Base-by-base conservation (phyloP, 2,888 invertebrate genomes). In the Oligia latruncula region DNA sequence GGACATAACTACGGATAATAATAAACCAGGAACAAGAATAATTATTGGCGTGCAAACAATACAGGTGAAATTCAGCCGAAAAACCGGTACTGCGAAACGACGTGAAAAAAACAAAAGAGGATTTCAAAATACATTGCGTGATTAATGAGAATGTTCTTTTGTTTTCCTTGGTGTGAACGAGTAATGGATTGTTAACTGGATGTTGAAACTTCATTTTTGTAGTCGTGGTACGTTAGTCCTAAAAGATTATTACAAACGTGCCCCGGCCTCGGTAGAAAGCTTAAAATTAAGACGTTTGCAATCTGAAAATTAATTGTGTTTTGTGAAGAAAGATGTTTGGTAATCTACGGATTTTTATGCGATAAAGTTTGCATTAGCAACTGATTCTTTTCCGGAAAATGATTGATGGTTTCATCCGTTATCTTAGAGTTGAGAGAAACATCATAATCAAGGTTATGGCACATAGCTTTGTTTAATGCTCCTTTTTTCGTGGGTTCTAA, bases 161-260 rank as follows among this genome's bases (percentile, higher is more conserved):
- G 40, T 70, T 67, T 82, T 68, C 55, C 23, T 58, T 67, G 55
- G 52, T 68, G 23, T 49, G 13, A 83, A 49, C 65, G 62, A 43
- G 83, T 80, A 80, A 83, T 86, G 84, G 84, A 83, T 83, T 62
- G 49, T 64, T 73, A 80, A 73, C 81, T 60, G 13, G 35, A 49
- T 43, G 8, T n/a, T 23, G 46, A 20, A 66, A 70, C 62, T 23
- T 40, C 9, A 49, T 77, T 74, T 65, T 67, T 55, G 64, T 43
- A 35, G 66, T 64, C 64, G 23, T 64, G 40, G 46, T 77, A 71
- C 77, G 49, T 86, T 83, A 78, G 74, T 66, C 11, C 72, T 77
- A 76, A 88, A 84, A 87, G 49, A 80, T 83, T 75, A 82, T 78
- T 71, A 88, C 78, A 64, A 76, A 4, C 82, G 84, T 80, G 35